Base-by-base conservation (phyloP, 2,797 vertebrate genomes). In the Tenualosa ilisha region DNA sequence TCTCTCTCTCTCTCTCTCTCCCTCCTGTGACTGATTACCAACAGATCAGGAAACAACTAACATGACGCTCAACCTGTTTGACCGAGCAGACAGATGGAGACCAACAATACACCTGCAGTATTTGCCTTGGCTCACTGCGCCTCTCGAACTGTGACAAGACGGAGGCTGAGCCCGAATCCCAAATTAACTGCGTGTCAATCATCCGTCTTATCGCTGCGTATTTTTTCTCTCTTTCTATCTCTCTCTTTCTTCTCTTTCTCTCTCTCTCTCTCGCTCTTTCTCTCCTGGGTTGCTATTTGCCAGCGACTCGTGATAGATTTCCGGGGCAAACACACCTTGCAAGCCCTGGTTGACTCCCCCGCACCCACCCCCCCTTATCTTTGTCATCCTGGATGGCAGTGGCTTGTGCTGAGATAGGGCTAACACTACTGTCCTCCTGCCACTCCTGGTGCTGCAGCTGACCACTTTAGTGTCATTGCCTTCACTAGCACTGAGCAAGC, bases 321-420 rank as follows among this genome's bases (percentile, higher is more conserved):
- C 81, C 82, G 65, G 85, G 82, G 81, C 83, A 88, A 81, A 84
- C 24, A 54, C 83, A 87, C 79, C 81, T 15, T 43, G 84, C 50
- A 13, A 31, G 40, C 86, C 83, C 84, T 85, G 81, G 24, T 43
- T 65, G 84, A 87, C 82, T 86, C 85, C n/a, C 6, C 65, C 50
- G 81, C 83, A 79, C 6, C 79, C 46, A 56, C 83, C 81, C 84
- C 84, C 68, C 81, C 79, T 72, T 87, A 88, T 86, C 86, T 84
- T 83, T 31, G 65, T 86, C 26, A 61, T 84, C 81, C 85, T 79
- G 65, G 3, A 89, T 85, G 81, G 65, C 84, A 86, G 50, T 53
- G 72, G 82, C 75, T 88, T 82, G 26, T n/a, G 84, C 83, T 59
- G 68, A 82, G 84, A 88, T 75, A 87, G 88, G 85, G 11, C 37